phyloP scores from a whole-genome alignment of 2,113 vertebrate species.

The Telmatochromis sp. region DNA sequence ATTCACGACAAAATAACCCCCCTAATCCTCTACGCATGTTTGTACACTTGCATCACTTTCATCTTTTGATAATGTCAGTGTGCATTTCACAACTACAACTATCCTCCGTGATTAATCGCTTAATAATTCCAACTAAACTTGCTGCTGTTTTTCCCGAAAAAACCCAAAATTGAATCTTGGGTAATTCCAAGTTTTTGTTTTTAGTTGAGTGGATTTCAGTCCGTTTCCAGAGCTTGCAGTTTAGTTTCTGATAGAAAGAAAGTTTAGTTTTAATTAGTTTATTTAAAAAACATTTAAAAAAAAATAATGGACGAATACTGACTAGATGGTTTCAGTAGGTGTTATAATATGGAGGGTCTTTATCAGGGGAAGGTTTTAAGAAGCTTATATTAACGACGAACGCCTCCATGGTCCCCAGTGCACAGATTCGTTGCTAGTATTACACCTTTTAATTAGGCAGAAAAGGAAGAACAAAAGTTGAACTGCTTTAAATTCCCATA shows the following conservation, averaged over 20 bases:
- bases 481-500: neutral
- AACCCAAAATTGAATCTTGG: neutral
- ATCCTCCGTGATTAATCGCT: neutral
- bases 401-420: neutral
- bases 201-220: neutral
- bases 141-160: neutral
- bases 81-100: neutral
- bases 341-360: neutral
- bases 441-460: neutral
- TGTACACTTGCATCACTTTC: neutral
- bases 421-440: neutral
- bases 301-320: neutral
- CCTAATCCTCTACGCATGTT: neutral
- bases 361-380: neutral
- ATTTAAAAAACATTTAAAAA: fast-evolving
- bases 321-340: neutral
- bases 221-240: neutral
- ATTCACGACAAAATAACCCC: neutral
- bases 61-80: neutral
- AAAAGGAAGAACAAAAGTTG: neutral
- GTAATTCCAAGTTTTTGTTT: neutral
- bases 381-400: neutral
- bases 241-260: neutral
- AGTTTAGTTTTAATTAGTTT: neutral
- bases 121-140: neutral